phyloP scores from a whole-genome alignment of 2,113 vertebrate genomes.

The Pelusios castaneus region DNA sequence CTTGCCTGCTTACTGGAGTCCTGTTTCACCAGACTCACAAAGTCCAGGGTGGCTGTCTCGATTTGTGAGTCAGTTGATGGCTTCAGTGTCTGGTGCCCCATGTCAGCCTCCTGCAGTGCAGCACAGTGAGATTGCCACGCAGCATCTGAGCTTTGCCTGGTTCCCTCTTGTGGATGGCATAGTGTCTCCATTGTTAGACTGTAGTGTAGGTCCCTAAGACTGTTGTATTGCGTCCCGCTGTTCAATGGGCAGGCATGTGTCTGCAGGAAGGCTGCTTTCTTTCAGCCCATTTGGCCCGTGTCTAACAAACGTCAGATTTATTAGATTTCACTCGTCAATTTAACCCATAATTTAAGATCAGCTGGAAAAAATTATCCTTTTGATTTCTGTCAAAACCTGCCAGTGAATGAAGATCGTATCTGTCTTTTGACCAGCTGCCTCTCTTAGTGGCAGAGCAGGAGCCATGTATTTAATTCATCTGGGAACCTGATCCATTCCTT shows the following conservation, averaged over 20 bases:
- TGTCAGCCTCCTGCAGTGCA: neutral
- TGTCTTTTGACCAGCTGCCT: neutral
- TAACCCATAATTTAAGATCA: neutral
- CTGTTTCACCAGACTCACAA: neutral
- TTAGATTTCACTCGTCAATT: neutral
- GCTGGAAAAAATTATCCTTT: neutral
- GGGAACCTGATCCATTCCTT: neutral
- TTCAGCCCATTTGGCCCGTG: neutral
- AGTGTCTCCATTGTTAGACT: neutral
- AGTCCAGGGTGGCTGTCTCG: neutral
- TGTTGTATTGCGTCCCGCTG: neutral
- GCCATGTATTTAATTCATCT: neutral
- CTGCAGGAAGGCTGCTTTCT: neutral
- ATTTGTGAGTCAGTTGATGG: neutral
- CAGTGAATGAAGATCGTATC: neutral
- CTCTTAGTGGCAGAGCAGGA: neutral
- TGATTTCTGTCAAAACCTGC: neutral
- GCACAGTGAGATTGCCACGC: neutral
- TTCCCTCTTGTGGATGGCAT: neutral
- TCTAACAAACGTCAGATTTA: neutral
- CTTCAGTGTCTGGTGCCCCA: neutral
- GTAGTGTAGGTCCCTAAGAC: neutral
- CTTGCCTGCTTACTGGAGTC: neutral
- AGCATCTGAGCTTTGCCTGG: neutral
- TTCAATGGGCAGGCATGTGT: neutral